Conservation (phyloP, 2,113 vertebrate genomes). For the Petrocephalus microphthalmus region DNA sequence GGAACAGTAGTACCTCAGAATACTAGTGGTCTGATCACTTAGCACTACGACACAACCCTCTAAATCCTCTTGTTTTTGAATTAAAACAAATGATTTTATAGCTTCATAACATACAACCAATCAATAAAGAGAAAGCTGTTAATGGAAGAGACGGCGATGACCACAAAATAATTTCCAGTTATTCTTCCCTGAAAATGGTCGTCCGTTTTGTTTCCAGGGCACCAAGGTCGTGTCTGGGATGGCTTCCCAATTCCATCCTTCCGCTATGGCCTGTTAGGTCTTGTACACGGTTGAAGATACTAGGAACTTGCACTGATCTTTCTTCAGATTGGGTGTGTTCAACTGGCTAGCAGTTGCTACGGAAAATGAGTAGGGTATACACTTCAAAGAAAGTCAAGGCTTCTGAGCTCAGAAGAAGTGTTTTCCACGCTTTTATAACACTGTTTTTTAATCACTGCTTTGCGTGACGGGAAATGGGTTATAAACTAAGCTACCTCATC, state of each 20-base stretch:
- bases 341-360: neutral
- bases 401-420: neutral
- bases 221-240: neutral
- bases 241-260: neutral
- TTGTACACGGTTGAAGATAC: neutral
- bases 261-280: neutral
- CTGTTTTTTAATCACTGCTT: neutral
- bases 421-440: neutral
- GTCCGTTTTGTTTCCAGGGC: neutral
- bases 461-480: neutral
- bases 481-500: neutral
- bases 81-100: neutral
- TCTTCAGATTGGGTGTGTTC: neutral
- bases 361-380: neutral
- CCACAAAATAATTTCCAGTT: neutral
- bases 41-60: neutral
- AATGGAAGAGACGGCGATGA: neutral
- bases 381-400: neutral
- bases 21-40: conserved; percentile 1
- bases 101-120: neutral
- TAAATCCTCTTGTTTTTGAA: neutral
- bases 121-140: neutral
- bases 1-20: conserved; percentile 5
- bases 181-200: neutral
- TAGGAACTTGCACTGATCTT: neutral